A percentile compares a stretch with the other conserved stretches of the same genome.
Evolutionary conservation across 2,888 invertebrate genomes (phyloP).

Genomic region (Acanthosepion esculentum): DNA sequence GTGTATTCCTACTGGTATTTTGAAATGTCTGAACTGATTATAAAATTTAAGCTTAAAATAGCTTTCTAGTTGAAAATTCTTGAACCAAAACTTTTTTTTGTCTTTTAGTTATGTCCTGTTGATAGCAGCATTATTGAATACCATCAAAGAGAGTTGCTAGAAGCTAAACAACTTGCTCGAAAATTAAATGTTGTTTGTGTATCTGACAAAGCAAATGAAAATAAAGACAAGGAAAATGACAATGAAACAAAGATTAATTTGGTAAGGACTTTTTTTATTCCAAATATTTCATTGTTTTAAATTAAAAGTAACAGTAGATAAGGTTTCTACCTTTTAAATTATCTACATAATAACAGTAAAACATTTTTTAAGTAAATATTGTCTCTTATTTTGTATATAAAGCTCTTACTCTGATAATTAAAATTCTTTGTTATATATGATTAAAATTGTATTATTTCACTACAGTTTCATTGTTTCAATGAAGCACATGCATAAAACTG

Average conservation of each 20-base stretch:
- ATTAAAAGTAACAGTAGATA: not conserved
- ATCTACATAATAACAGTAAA: not conserved
- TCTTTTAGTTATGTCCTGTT: constrained; percentile 85
- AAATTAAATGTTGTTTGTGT: constrained; percentile 82
- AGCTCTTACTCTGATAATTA: not conserved
- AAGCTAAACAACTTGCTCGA: constrained; percentile 82
- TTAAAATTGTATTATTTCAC: too few species aligned
- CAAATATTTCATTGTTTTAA: not conserved
- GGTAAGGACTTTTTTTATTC: constrained; percentile 54
- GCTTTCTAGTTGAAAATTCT: not conserved
- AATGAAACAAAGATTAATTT: constrained; percentile 63
- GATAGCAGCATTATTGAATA: constrained; percentile 87
- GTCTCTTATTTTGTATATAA: not conserved
- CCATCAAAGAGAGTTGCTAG: constrained; percentile 87
- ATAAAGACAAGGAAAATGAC: constrained; percentile 67
- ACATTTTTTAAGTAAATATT: not conserved
- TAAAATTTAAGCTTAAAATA: not conserved
- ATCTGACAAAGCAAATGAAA: constrained; percentile 68
- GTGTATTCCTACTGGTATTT: not conserved
- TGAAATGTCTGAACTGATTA: not conserved
- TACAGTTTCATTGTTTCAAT: too few species aligned
- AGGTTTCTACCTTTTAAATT: not conserved
- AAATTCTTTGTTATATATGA: not conserved
- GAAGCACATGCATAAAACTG: too few species aligned
- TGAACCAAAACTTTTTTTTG: not conserved